Evolutionary conservation across 2,888 invertebrate genomes (phyloP), one percentile per base, ranked within the genome.

Genomic region (Andrena minutula): DNA sequence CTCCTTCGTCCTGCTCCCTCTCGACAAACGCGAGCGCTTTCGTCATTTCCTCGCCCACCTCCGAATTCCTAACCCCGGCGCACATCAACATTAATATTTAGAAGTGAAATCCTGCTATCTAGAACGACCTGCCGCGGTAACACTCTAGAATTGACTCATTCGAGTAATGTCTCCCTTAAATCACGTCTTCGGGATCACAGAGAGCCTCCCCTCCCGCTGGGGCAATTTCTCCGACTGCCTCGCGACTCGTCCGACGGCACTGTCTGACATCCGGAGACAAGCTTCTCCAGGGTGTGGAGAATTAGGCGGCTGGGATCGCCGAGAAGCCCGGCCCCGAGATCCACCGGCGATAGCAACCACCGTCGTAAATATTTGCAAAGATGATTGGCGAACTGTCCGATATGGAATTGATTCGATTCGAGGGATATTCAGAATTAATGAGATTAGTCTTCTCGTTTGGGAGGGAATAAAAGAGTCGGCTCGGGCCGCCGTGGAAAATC

Each of bases 211-310:
- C 26, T 16, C 83, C 75, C 66, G 47, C 60, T 78, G 79, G 77
- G 84, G 75, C 75, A 69, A 87, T 72, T 79, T 74, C 70, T 68
- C 53, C 56, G 86, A 56, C 86, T 87, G 85, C 86, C 79, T 84
- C 56, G 56, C 56, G 58, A 64, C 79, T 85, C 73, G 83, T 84
- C 75, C 60, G 49, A 68, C 58, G 74, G 64, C 35, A 63, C 49
- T 66, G 58, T 41, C 77, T 64, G 72, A 86, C 69, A 70, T 70
- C 61, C 53, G 53, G 75, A 77, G 60, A 66, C 75, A 80, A 79
- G 81, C 82, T 70, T 75, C 69, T 75, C 69, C 84, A 88, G 78
- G 87, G 87, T 84, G 83, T 85, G 76, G 81, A 83, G 87, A 88
- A 87, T 83, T 63, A 69, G 63, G 49, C 35, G 61, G 51, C 69